Evolutionary conservation across 2,113 vertebrate genomes (phyloP), one percentile per base, ranked within the genome.

Genomic region (Anoura caudifer): DNA sequence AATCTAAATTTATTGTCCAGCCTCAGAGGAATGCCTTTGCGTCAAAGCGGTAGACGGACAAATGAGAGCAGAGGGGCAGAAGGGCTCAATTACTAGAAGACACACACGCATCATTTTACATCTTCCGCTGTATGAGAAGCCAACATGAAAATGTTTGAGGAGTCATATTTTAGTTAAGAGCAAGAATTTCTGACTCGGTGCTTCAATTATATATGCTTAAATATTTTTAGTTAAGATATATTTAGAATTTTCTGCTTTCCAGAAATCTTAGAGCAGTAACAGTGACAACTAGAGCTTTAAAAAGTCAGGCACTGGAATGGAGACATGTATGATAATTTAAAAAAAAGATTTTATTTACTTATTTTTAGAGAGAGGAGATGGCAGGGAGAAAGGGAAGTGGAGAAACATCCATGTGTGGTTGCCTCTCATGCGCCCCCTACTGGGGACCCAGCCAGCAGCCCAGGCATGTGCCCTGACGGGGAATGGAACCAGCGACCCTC

Each of bases 141-240:
- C 86, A 85, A 92, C 9, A 41, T 81, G 43, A 75, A n/a, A 52
- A 94, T 87, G 73, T 84, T 52, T 80, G 36, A 84, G 92, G 61
- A 87, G 50, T 16, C 38, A 3, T 85, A 72, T 93, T 93, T 84
- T 93, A 75, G 47, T 47, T 88, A 87, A 92, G 5, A 94, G 61
- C 65, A 95, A 80, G 77, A 75, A 79, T 91, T 94, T 86, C 81
- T 70, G 81, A 75, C 19, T 63, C 86, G 91, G 79, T 43, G 79
- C 56, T 77, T 92, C 41, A 92, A 56, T 15, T 91, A 43, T 61
- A 85, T 56, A 90, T 73, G 47, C 47, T 95, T 82, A 80, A 84
- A 79, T 90, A 92, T 82, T 95, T 97, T 97, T 86, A 92, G 88
- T 75, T 95, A 72, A 88, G 69, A 89, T 54, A 91, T 63, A 94